Evolutionary conservation across 2,797 vertebrate species (phyloP).

Genomic region (Sebastiscus tertius): DNA sequence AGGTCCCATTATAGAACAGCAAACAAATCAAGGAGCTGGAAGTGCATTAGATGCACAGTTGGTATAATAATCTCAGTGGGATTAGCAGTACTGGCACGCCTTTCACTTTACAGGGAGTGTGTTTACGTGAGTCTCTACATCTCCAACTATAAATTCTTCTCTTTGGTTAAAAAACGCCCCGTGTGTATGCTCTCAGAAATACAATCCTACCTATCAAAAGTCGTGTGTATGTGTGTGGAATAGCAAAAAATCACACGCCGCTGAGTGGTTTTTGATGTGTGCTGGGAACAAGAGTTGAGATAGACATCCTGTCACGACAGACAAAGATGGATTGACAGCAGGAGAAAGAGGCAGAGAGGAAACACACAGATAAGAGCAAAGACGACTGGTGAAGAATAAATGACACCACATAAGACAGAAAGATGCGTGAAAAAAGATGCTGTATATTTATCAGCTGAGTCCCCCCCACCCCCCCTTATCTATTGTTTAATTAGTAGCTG

Average conservation of each 20-base stretch:
- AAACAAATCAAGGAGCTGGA: background rate
- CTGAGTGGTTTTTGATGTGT: background rate
- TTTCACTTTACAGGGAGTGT: background rate
- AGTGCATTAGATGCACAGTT: background rate
- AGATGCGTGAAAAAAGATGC: background rate
- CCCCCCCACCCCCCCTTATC: too few species aligned
- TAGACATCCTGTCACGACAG: conserved; percentile 2
- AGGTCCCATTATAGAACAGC: background rate
- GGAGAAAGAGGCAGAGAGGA: background rate
- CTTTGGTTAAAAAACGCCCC: background rate
- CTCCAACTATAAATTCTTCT: background rate
- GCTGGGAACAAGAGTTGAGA: background rate
- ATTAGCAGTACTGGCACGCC: background rate
- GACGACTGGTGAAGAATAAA: background rate
- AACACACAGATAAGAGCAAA: background rate
- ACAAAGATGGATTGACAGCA: background rate
- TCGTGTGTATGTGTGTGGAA: background rate
- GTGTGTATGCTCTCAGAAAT: background rate
- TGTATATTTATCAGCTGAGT: background rate
- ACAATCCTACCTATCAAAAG: background rate
- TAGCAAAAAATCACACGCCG: background rate
- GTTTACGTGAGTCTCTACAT: background rate
- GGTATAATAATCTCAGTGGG: background rate
- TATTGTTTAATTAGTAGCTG: background rate
- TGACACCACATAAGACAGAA: background rate